Base-by-base conservation (phyloP, 2,113 vertebrate genomes). In the Salvelinus fontinalis region DNA sequence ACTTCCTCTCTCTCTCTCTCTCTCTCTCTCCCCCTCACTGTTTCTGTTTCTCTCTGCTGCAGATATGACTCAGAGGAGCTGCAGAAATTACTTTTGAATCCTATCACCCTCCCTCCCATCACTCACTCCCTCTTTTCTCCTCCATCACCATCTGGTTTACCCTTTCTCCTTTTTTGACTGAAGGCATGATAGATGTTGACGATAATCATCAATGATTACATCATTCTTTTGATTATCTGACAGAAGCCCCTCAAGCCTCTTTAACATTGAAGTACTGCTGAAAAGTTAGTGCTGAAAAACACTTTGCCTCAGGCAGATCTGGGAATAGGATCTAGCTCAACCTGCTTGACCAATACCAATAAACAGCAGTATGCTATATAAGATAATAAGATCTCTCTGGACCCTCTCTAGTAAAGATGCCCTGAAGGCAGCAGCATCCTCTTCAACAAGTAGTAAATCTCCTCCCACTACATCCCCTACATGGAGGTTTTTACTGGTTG, bases 1-100 rank as follows among this genome's bases (percentile, higher is more conserved):
- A 73, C 76, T 67, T 62, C 72, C 51, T 72, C 22, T 75, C 75
- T 64, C 73, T 75, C 79, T 64, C 84, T 75, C 84, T 82, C 88
- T 78, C 86, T 77, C 85, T 71, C 79, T 70, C 87, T 83, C 85
- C 83, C 86, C 80, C 86, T 88, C 84, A 77, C 87, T 77, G 81
- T 77, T 85, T 87, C 86, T 87, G 82, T 87, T 88, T 89, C 84
- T 81, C 86, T 84, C 87, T 90, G 89, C 90, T 90, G 91, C 89
- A 90, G 88, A 88, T 90, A 90, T 92, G 90, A 92, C 89, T 92
- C 91, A 92, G 91, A 92, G 86, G 85, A 89, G 87, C 87, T 87
- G 83, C 84, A 89, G 83, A 88, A 92, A 91, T 91, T 76, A 87
- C 89, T 90, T 89, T 86, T 82, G 73, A 85, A 80, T 70, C 83